Conservation (phyloP, 2,113 vertebrate genomes). For the Empidonax alnorum region DNA sequence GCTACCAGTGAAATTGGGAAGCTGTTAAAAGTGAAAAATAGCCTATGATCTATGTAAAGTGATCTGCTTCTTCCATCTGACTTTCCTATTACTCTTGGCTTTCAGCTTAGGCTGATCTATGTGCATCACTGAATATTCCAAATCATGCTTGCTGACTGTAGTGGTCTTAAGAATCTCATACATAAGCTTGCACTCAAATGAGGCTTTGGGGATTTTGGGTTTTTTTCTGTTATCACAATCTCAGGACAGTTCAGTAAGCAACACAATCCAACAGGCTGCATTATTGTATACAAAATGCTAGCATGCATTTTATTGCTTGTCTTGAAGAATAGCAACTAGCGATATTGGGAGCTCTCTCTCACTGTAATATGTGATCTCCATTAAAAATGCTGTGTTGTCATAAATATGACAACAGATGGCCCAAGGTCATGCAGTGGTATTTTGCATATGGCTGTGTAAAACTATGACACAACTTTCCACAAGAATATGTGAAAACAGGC, state of each 20-base stretch:
- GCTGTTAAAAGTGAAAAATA: conserved; percentile 81
- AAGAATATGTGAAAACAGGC: background rate
- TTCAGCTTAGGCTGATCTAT: background rate
- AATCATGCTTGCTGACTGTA: background rate
- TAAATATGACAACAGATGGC: conserved; percentile 18
- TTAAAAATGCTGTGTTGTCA: background rate
- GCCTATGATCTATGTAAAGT: conserved; percentile 33
- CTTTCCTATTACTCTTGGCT: conserved; percentile 6
- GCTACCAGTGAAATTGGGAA: conserved; percentile 79
- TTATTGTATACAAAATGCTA: background rate
- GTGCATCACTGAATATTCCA: background rate
- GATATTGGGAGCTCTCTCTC: background rate
- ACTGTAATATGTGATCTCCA: background rate
- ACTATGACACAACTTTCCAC: background rate
- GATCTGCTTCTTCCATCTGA: conserved; percentile 70
- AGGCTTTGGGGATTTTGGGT: background rate
- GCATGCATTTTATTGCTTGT: background rate
- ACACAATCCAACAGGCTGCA: background rate
- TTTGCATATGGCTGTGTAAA: background rate
- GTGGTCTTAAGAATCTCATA: background rate
- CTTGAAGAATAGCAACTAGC: background rate
- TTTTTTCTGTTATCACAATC: background rate
- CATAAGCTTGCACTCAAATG: background rate
- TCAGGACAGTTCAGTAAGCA: background rate
- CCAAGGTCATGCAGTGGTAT: background rate